Percentiles rank a stretch among this genome's conserved stretches.
Conservation (phyloP, 1,140 invertebrate species). For the Ceratoteleas bidentatus region DNA sequence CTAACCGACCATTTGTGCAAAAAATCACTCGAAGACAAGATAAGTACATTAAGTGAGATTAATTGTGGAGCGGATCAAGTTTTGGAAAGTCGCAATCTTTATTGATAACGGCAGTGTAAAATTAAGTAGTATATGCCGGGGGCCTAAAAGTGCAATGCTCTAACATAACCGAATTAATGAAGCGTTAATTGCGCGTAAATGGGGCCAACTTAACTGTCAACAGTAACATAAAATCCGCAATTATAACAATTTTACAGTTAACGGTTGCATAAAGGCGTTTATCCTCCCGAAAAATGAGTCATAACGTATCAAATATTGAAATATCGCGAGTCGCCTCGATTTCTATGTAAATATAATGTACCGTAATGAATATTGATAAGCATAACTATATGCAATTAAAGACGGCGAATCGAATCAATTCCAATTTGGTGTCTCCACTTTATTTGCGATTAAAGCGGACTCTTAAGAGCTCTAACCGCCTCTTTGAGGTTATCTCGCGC, state of each 20-base stretch:
- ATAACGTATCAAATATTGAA: constrained; percentile 48
- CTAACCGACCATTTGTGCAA: constrained; percentile 14
- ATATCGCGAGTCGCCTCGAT: constrained; percentile 40
- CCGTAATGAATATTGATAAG: constrained; percentile 68
- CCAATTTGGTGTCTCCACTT: constrained; percentile 64
- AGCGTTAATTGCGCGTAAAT: constrained; percentile 40
- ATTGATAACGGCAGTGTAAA: constrained; percentile 2
- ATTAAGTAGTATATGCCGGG: not conserved
- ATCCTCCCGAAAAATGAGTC: constrained; percentile 43
- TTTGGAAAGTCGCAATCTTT: not conserved
- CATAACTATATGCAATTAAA: constrained; percentile 65
- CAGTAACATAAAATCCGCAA: constrained; percentile 33
- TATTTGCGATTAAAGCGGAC: constrained; percentile 64
- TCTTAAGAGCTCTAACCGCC: constrained; percentile 66
- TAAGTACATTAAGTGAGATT: constrained; percentile 21
- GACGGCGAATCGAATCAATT: constrained; percentile 65
- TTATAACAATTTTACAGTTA: constrained; percentile 62
- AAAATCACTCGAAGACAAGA: constrained; percentile 8
- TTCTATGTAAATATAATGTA: constrained; percentile 58
- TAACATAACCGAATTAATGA: constrained; percentile 12
- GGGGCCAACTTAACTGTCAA: constrained; percentile 30
- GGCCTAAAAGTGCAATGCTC: constrained; percentile 4
- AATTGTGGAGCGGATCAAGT: not conserved
- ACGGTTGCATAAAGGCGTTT: constrained; percentile 44
- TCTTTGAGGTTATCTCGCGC: constrained; percentile 67